A percentile compares a stretch with the other conserved stretches of the same genome.
Evolutionary conservation across 2,888 invertebrate species (phyloP).

Genomic region (Muscina levida): DNA sequence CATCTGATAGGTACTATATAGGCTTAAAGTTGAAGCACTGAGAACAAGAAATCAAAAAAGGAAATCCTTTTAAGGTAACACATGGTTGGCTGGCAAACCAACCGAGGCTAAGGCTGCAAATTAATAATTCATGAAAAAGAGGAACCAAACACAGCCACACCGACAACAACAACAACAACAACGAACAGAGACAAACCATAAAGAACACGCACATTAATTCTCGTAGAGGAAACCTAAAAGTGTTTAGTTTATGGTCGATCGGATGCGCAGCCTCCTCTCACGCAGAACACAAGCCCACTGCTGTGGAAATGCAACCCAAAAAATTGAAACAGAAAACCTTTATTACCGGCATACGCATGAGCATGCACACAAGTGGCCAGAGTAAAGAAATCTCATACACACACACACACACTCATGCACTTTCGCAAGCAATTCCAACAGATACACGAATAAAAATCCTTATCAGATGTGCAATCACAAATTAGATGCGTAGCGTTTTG

Average conservation of each 20-base stretch:
- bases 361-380: too few species aligned
- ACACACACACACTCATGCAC: background rate
- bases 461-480: slow-evolving; percentile 66
- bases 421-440: too few species aligned
- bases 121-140: slow-evolving; percentile 64
- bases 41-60: slow-evolving; percentile 12
- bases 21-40: slow-evolving; percentile 19
- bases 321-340: slow-evolving; percentile 28
- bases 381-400: background rate
- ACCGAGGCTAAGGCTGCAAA: slow-evolving; percentile 53
- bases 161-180: slow-evolving; percentile 32
- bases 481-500: slow-evolving; percentile 66
- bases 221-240: slow-evolving; percentile 55
- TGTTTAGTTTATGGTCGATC: slow-evolving; percentile 53
- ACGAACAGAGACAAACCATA: slow-evolving; percentile 48
- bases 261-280: slow-evolving; percentile 12
- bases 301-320: slow-evolving; percentile 48
- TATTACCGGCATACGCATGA: slow-evolving; percentile 1
- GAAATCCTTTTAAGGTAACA: slow-evolving; percentile 65
- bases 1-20: slow-evolving; percentile 58
- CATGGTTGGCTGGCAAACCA: slow-evolving; percentile 46
- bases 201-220: slow-evolving; percentile 58
- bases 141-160: slow-evolving; percentile 25
- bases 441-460: slow-evolving; percentile 53
- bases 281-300: background rate